Base-by-base conservation (phyloP, 2,888 invertebrate genomes). In the Luperina testacea region DNA sequence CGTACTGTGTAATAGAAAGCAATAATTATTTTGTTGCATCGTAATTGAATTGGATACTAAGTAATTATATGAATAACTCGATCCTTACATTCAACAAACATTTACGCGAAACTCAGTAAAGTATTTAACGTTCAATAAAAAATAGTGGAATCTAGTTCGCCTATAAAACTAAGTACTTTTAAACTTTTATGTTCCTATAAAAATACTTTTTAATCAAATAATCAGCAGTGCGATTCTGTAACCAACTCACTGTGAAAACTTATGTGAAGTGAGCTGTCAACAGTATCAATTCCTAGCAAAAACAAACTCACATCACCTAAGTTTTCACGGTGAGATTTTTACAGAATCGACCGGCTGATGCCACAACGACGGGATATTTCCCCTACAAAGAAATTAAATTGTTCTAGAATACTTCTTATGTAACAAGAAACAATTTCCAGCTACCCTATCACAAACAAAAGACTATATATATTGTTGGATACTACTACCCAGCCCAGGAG, bases 121-220 rank as follows among this genome's bases (percentile, higher is more conserved):
- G 20, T 20, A 42, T 81, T 65, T 53, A 75, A 75, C 6, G 24
- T 27, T n/a, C 27, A 17, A 48, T 68, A n/a, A 74, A 48, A 48
- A 80, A 57, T 69, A 5, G 38, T 48, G 17, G 1, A 63, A 38
- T 38, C 59, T 15, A 73, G 38, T n/a, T 63, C 53, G 24, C 24
- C 13, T 38, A 59, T 80, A 76, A 80, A 69, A 48, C 8, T 42
- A 2, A 57, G 48, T 42, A 63, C 48, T 59, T 76, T 80, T 45
- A 9, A 81, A 61, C 53, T 82, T 77, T 67, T 48, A 83, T 77
- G 32, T 20, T 70, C 65, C 70, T 2, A 27, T 65, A 61, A 77
- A 76, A 77, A 77, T 15, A 77, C 24, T 65, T 61, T 82, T 70
- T 59, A 45, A 69, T 76, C 32, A 76, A 59, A 20, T 59, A 3